Conservation (phyloP, 1,140 invertebrate genomes). For the Plutomurus gul region DNA sequence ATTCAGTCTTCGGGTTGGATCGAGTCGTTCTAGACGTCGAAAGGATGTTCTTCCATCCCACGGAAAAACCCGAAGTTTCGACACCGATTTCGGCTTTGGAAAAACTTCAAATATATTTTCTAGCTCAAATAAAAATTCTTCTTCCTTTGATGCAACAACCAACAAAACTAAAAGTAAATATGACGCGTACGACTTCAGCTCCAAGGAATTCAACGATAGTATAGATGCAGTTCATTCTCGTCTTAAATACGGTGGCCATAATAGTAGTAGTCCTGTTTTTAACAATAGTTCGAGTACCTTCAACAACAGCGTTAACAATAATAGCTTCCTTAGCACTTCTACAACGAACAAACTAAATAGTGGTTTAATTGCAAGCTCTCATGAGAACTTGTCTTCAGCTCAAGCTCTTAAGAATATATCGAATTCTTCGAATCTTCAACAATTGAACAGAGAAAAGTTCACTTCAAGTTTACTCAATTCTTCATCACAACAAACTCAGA, state of each 20-base stretch:
- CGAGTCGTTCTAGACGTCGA: constrained; percentile 43
- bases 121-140: background rate
- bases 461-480: constrained; percentile 16
- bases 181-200: constrained; percentile 19
- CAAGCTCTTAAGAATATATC: constrained; percentile 8
- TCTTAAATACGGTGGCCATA: constrained; percentile 38
- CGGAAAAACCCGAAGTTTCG: constrained; percentile 53
- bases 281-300: background rate
- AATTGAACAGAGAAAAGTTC: constrained; percentile 9
- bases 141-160: constrained; percentile 40
- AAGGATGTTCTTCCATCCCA: constrained; percentile 33
- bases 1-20: constrained; percentile 61
- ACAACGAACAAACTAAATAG: constrained; percentile 8
- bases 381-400: constrained; percentile 13
- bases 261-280: constrained; percentile 4
- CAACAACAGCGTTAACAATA: background rate
- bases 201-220: constrained; percentile 32
- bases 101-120: background rate
- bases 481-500: background rate
- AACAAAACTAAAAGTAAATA: constrained; percentile 25
- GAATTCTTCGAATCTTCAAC: background rate
- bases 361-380: background rate
- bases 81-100: constrained; percentile 32
- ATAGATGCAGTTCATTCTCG: constrained; percentile 48
- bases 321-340: background rate